Evolutionary conservation across 2,888 invertebrate genomes (phyloP), one percentile per base, ranked within the genome.

Genomic region (Linnaemya tessellans): DNA sequence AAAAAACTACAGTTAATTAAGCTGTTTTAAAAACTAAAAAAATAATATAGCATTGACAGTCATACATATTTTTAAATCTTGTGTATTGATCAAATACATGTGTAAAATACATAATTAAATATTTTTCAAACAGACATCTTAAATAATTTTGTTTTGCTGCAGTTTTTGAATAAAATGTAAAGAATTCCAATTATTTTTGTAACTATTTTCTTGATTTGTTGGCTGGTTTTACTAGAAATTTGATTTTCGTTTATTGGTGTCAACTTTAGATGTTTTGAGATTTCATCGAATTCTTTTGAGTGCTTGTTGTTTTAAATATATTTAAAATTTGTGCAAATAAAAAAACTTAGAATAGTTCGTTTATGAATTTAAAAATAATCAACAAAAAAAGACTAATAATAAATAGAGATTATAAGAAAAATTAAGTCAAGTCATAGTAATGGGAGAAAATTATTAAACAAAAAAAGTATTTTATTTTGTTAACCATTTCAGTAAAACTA

Each of bases 321-420:
- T 49, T 58, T 71, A 67, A 71, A 75, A 80, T 80, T 79, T 58
- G 20, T 67, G 41, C 15, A 60, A 60, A 38, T 54, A 64, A 74
- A 65, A 65, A 70, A 79, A 70, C 56, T 73, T 62, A 43, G 13
- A 64, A 68, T 58, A 70, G 68, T 49, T 49, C 64, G 68, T 49
- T 25, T 64, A 67, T 64, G 51, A 54, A 68, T 78, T 81, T 70
- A 84, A 81, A 84, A 84, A 58, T 81, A 75, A 71, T 75, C 54
- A 84, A 84, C 80, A 81, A 81, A 84, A 78, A 74, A 58, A 73
- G 71, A 70, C 10, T 15, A 38, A 20, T 13, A 41, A 64, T 41
- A 41, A 64, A 64, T 22, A 74, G n/a, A 65, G 20, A 18, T 62
- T 30, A 30, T 46, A 43, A 71, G 46, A 54, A 75, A 77, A 84